phyloP scores from a whole-genome alignment of 2,888 invertebrate genomes.

The Dusona sp. region DNA sequence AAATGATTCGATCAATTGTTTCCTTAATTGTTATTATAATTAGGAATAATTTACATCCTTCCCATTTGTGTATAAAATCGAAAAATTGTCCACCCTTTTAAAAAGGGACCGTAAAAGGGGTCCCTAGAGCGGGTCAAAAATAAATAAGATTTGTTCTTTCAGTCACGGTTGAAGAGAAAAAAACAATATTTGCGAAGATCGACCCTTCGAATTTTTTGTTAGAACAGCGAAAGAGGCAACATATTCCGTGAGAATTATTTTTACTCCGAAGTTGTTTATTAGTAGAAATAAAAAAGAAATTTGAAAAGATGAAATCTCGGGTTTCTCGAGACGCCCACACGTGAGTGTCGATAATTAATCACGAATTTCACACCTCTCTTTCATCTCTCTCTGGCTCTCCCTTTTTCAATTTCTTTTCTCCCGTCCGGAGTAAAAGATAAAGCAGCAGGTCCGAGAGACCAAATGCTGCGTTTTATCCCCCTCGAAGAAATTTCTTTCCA shows the following conservation, averaged over 20 bases:
- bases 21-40: neutral
- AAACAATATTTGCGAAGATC: slow-evolving; percentile 29
- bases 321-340: slow-evolving; percentile 66
- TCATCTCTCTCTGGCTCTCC: neutral
- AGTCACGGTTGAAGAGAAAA: neutral
- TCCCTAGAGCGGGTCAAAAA: neutral
- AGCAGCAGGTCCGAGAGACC: slow-evolving; percentile 44
- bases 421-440: slow-evolving; percentile 12
- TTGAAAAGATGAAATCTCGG: slow-evolving; percentile 65
- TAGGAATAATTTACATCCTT: neutral
- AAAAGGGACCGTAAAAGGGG: neutral
- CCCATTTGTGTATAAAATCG: neutral
- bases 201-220: neutral
- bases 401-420: slow-evolving; percentile 3
- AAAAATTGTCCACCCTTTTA: neutral
- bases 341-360: slow-evolving; percentile 78
- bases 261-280: neutral
- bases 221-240: neutral
- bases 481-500: slow-evolving; percentile 60
- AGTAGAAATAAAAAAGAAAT: slow-evolving; percentile 31
- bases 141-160: neutral
- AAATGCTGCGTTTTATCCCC: slow-evolving; percentile 57
- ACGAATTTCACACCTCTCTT: slow-evolving; percentile 80
- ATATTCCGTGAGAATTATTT: neutral
- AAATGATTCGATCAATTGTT: neutral